Evolutionary conservation across 2,888 invertebrate genomes (phyloP).

Genomic region (Drosophila dives): DNA sequence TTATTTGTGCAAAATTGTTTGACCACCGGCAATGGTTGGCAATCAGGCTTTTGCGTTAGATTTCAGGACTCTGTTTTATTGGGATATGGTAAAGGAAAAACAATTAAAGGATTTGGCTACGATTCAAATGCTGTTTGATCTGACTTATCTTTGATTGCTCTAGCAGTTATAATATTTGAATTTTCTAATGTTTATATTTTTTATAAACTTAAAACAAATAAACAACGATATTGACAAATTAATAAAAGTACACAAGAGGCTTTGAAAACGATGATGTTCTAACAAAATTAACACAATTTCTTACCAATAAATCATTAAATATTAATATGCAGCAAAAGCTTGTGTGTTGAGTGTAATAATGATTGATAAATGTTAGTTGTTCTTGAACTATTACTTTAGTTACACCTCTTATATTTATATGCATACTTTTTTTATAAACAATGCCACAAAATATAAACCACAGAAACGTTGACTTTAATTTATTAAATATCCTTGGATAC

Average conservation of each 20-base stretch:
- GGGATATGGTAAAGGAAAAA: not conserved
- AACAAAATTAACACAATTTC: not conserved
- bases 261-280: not conserved
- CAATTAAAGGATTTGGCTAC: not conserved
- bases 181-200: not conserved
- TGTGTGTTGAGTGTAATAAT: not conserved
- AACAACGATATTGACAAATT: not conserved
- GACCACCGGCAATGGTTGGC: not conserved
- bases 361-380: not conserved
- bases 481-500: not conserved
- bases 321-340: not conserved
- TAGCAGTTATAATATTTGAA: too few relatives aligned
- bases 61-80: not conserved
- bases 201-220: not conserved
- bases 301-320: not conserved
- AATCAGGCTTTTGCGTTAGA: not conserved
- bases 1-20: not conserved
- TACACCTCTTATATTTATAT: not conserved
- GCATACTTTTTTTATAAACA: not conserved
- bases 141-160: not conserved
- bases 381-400: not conserved
- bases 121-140: not conserved
- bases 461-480: not conserved
- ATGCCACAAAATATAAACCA: not conserved
- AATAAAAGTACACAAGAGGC: not conserved